Percentiles rank a stretch among this genome's conserved stretches.
These are phyloP conservation scores for Malurus cyaneus DNA, from an alignment of 2,113 vertebrate species.

Conservation along the genomic window DNA sequence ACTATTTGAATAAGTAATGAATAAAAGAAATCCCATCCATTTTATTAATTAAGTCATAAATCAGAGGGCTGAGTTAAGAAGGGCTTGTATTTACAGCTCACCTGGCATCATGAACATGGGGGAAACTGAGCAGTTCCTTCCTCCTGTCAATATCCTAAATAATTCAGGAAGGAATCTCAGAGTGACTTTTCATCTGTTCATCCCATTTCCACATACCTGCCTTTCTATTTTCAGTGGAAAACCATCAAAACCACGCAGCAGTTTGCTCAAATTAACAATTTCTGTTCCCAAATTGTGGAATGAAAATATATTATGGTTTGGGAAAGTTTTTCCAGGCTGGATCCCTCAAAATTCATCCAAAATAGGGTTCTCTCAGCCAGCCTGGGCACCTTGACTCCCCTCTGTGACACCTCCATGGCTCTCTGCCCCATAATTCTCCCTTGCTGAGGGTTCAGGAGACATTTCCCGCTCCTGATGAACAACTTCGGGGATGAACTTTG, in stretches of 20 bases:
- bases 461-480: background rate
- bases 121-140: conserved; percentile 54
- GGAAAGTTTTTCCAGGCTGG: background rate
- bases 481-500: background rate
- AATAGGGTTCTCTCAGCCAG: background rate
- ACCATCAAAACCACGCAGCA: background rate
- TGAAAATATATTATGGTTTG: background rate
- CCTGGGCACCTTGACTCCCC: background rate
- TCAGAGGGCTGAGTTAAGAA: background rate
- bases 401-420: background rate
- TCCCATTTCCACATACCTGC: background rate
- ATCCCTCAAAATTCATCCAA: background rate
- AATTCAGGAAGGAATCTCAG: conserved; percentile 51
- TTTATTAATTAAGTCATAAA: conserved; percentile 58
- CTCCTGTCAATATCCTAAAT: conserved; percentile 59
- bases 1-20: conserved; percentile 63
- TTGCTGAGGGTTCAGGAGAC: background rate
- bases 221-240: background rate
- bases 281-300: background rate
- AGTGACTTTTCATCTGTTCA: background rate
- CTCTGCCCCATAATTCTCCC: background rate
- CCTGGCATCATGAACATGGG: conserved; percentile 17
- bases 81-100: conserved; percentile 54
- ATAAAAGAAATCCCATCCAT: conserved; percentile 12
- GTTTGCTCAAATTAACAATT: background rate